These are phyloP conservation scores for Halcyon badia DNA, from an alignment of 2,797 vertebrate species.

Conservation along the genomic window DNA sequence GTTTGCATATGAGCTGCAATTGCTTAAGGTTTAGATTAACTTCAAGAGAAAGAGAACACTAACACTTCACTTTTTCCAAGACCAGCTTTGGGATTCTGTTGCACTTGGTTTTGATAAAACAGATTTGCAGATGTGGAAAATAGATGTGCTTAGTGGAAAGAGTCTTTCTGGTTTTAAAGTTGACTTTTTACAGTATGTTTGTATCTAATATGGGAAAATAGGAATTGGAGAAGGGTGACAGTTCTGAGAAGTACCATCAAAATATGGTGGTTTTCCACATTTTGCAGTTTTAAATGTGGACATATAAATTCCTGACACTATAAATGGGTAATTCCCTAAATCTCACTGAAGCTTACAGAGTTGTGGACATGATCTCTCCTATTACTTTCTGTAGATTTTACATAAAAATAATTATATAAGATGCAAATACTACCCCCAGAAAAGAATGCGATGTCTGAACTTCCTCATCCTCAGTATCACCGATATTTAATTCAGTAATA, in stretches of 20 bases:
- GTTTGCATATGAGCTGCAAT: neutral
- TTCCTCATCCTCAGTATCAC: neutral
- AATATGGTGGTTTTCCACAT: neutral
- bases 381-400: neutral
- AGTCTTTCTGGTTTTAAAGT: neutral
- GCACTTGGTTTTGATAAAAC: neutral
- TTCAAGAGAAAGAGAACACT: neutral
- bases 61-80: neutral
- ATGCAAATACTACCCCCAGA: neutral
- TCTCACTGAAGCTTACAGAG: neutral
- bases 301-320: neutral
- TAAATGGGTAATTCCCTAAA: neutral
- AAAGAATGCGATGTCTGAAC: neutral
- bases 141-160: neutral
- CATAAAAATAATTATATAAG: neutral
- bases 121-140: neutral
- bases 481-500: conserved; percentile 25
- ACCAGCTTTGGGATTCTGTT: neutral
- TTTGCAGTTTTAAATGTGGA: neutral
- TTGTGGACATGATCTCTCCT: neutral
- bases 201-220: neutral
- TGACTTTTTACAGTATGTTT: neutral
- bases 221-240: neutral
- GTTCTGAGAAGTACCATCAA: neutral
- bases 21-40: neutral